A percentile compares a stretch with the other conserved stretches of the same genome.
Conservation (phyloP, 2,113 vertebrate species). For the Heptranchias perlo region DNA sequence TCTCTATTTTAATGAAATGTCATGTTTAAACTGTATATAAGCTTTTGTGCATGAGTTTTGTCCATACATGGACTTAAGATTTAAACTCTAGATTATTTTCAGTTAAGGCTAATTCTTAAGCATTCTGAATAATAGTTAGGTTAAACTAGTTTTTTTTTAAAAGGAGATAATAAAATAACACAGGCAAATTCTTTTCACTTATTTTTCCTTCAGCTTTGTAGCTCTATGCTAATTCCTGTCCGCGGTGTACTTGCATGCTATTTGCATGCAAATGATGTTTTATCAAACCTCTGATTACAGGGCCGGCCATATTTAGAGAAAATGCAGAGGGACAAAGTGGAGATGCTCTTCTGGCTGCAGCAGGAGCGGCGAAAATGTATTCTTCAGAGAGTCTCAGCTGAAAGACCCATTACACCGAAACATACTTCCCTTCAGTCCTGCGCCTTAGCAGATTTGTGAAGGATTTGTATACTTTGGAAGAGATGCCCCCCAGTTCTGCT, state of each 20-base stretch:
- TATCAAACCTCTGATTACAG: slow-evolving; percentile 41
- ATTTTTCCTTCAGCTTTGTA: not conserved
- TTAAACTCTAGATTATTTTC: not conserved
- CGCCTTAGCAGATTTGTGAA: not conserved
- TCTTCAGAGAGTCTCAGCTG: not conserved
- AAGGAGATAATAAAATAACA: not conserved
- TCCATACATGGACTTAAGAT: not conserved
- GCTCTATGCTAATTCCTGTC: not conserved
- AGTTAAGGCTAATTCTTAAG: not conserved
- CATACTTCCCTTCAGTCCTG: not conserved
- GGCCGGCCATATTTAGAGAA: slow-evolving; percentile 61
- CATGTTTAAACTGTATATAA: not conserved
- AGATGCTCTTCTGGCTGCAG: slow-evolving; percentile 71
- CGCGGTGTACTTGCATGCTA: not conserved
- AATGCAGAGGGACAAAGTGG: slow-evolving; percentile 60
- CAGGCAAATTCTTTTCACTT: not conserved
- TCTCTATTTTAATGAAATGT: not conserved
- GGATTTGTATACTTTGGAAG: not conserved
- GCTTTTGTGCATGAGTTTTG: not conserved
- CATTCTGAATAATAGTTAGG: not conserved
- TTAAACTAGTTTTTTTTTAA: not conserved
- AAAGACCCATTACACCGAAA: not conserved
- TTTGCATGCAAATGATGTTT: not conserved
- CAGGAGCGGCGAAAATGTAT: slow-evolving; percentile 50
- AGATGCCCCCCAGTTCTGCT: too few relatives aligned